Base-by-base conservation (phyloP, 2,113 vertebrate species). In the Dasyprocta punctata region DNA sequence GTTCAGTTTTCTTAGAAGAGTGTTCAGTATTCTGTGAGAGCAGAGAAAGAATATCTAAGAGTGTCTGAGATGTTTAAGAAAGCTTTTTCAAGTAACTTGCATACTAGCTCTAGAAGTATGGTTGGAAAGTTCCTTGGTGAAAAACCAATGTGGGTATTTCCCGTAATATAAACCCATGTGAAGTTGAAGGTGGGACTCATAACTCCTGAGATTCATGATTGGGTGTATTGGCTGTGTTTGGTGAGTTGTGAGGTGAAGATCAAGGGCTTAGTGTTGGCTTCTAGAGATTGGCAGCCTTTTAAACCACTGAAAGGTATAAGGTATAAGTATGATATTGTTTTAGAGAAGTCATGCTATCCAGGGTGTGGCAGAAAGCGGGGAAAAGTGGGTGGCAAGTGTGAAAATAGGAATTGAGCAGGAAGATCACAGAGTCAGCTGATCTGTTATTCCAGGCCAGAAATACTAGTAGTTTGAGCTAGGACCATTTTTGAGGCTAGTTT, bases 51-150 rank as follows among this genome's bases (percentile, higher is more conserved):
- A 30, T 36, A 12, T 28, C 30, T 82, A 19, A 84, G 67, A 71
- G 11, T 83, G 2, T 61, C 28, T 84, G 44, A 44, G 30, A 26
- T 88, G 19, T 86, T 81, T 28, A 54, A 36, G 61, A 94, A 97
- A 92, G 30, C 36, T 71, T 97, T 85, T 89, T 73, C 67, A 92
- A 93, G 13, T 73, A 73, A 73, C 52, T 56, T 83, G 13, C 19
- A 28, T 82, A 65, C 49, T 95, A 52, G 13, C 30, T 86, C 36
- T 96, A 94, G 17, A 73, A 90, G 17, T 60, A 26, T 36, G 6
- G 71, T 94, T 52, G 20, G 24, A 73, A 47, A 26, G 86, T 92
- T 83, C 92, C 38, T 65, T 89, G 17, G 17, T 84, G 41, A 90
- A 90, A 30, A 84, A 52, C 54, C 73, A 38, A 41, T 86, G 85